phyloP scores from a whole-genome alignment of 2,888 invertebrate genomes.

The Folsomia candida region DNA sequence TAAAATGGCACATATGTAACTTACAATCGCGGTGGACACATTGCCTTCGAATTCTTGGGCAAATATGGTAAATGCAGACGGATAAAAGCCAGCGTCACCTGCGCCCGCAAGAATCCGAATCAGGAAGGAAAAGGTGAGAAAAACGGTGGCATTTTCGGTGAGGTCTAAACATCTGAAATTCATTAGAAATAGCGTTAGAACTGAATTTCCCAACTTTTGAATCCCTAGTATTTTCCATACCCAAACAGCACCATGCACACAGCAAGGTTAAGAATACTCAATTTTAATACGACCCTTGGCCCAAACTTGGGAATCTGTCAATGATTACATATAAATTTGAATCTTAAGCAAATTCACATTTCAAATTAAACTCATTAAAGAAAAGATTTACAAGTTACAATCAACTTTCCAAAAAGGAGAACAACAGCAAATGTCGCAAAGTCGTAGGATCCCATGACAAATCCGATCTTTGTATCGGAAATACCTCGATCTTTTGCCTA shows the following conservation, averaged over 20 bases:
- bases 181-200: neutral
- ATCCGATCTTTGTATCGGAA: constrained; percentile 21
- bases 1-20: neutral
- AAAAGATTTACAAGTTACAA: constrained; percentile 27
- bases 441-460: constrained; percentile 35
- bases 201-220: neutral
- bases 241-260: constrained; percentile 35
- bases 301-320: constrained; percentile 36
- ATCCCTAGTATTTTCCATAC: constrained; percentile 15
- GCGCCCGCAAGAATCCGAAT: constrained; percentile 32
- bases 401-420: constrained; percentile 32
- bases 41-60: constrained; percentile 31
- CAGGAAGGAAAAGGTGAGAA: constrained; percentile 29
- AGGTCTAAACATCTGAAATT: constrained; percentile 28
- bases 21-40: constrained; percentile 38
- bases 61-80: constrained; percentile 34
- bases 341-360: no score
- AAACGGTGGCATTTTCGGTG: constrained; percentile 22
- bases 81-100: constrained; percentile 42
- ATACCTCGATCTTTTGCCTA: constrained; percentile 32
- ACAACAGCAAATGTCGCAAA: constrained; percentile 31
- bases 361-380: neutral
- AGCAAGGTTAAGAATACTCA: constrained; percentile 27
- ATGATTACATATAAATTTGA: no score
- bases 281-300: constrained; percentile 25